phyloP scores from a whole-genome alignment of 1,140 invertebrate genomes.

The Carposina sasakii region DNA sequence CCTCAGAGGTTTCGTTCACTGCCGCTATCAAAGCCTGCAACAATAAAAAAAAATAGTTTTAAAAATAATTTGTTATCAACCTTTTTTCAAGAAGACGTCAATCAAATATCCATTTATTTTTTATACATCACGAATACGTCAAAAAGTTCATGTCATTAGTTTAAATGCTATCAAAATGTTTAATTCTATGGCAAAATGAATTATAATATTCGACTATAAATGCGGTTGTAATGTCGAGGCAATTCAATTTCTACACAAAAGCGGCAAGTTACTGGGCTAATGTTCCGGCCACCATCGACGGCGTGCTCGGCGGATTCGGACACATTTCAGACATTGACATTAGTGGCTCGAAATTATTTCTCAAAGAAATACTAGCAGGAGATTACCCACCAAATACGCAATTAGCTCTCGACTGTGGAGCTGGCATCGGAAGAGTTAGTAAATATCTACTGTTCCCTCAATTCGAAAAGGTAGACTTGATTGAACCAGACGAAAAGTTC shows the following conservation, averaged over 20 bases:
- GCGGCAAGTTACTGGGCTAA: constrained; percentile 88
- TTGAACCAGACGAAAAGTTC: constrained; percentile 89
- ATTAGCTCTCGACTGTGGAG: constrained; percentile 94
- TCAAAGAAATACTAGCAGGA: constrained; percentile 78
- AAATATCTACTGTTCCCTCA: constrained; percentile 89
- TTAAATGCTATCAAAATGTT: too few species aligned
- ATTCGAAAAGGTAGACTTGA: constrained; percentile 92
- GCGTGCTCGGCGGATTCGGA: constrained; percentile 96
- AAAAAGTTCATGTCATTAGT: constrained; percentile 11
- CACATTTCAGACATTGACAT: constrained; percentile 90
- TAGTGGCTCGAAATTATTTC: constrained; percentile 86
- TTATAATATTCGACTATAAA: too few species aligned
- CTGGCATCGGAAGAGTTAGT: constrained; percentile 96
- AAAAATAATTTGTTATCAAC: neutral
- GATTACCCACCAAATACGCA: constrained; percentile 74
- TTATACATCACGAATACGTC: constrained; percentile 33
- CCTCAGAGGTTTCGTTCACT: constrained; percentile 78
- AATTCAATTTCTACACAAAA: constrained; percentile 79
- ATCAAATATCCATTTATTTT: neutral
- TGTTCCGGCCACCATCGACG: constrained; percentile 90
- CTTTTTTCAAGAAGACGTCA: neutral
- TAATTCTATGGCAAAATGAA: too few species aligned
- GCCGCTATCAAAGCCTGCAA: constrained; percentile 83
- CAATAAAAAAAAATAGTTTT: constrained; percentile 20
- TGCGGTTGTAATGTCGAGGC: too few species aligned